Conservation (phyloP, 2,797 vertebrate genomes). For the Cichlasoma orientale region DNA sequence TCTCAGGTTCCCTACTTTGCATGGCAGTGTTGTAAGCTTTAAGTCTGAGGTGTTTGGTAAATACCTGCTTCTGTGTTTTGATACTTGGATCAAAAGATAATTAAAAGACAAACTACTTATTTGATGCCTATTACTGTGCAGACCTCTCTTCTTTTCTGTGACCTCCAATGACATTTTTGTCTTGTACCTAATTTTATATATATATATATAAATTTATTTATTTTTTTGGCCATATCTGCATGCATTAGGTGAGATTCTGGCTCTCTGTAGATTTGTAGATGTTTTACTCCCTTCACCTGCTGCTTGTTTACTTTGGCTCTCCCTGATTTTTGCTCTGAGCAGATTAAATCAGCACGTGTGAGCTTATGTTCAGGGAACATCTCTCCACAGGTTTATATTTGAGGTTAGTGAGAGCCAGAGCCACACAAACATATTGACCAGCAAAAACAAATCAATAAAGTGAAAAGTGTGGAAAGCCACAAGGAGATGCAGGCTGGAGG, state of each 20-base stretch:
- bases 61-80: not conserved
- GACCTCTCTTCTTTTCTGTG: not conserved
- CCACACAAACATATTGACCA: constrained; percentile 31
- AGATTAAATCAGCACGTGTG: constrained; percentile 5
- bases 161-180: not conserved
- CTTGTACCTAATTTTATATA: not conserved
- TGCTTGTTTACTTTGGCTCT: constrained; percentile 29
- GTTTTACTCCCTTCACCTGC: constrained; percentile 5
- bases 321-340: not conserved
- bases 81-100: not conserved
- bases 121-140: not conserved
- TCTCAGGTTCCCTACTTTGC: not conserved
- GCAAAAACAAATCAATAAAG: constrained; percentile 31
- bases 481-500: not conserved
- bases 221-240: not conserved
- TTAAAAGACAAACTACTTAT: not conserved
- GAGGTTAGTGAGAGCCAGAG: constrained; percentile 9
- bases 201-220: no score
- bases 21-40: not conserved
- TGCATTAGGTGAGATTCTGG: not conserved
- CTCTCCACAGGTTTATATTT: not conserved
- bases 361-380: not conserved
- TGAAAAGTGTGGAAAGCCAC: not conserved
- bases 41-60: not conserved
- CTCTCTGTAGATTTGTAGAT: constrained; percentile 14